Base-by-base conservation (phyloP, 2,797 vertebrate species). In the Fratercula arctica region DNA sequence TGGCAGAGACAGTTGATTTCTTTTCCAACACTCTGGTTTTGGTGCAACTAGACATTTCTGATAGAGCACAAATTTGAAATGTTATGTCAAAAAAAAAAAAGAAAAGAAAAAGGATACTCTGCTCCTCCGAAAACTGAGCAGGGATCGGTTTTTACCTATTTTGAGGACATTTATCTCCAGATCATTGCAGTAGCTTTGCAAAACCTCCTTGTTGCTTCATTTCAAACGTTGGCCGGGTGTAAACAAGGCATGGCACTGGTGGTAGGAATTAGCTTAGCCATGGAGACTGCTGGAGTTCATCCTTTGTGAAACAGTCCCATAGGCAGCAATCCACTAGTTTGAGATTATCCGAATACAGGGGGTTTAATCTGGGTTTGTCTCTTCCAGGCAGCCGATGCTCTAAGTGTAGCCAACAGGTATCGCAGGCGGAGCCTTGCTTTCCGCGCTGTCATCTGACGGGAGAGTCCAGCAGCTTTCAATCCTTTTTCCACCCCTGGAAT, bases 1-100 rank as follows among this genome's bases (percentile, higher is more conserved):
- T 95, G 96, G 77, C 39, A 80, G 29, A 88, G 91, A 61, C 74
- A 64, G 82, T 35, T 95, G 75, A 89, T 88, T 95, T 93, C 28
- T 95, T 95, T 78, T 76, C 92, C 87, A 86, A 0, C 23, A 19
- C 63, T 72, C 48, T 39, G 54, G 67, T 57, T 83, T 94, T 74
- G 43, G 59, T 81, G 67, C 90, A 93, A 24, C 57, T 69, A 81
- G 82, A 64, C 35, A 35, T 93, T 92, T 92, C 61, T 86, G 76
- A 78, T 69, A 81, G 48, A 84, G 46, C 35, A 87, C 87, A 57
- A 74, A 76, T 82, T 86, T 28, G 19, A 81, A 75, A 59, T 61
- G 54, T 69, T 92, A 25, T 16, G 41, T 90, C 89, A 28, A 66
- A 81, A 59, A 13, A 76, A 23, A 18, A 28, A 19, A 23, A 33